Conservation (phyloP, 1,140 invertebrate genomes). For the Bombus breviceps region DNA sequence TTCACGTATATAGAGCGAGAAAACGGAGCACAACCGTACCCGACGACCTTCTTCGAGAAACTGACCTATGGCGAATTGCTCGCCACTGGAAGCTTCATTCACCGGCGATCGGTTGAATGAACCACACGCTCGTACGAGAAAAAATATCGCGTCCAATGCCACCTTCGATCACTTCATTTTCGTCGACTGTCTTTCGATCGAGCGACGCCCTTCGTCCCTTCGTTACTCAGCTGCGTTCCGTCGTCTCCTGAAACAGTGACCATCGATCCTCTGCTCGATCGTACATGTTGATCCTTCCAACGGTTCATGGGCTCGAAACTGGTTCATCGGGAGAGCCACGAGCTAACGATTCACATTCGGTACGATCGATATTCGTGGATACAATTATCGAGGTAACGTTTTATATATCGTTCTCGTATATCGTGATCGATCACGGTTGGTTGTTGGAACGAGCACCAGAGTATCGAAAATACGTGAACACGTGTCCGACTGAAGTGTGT, state of each 20-base stretch:
- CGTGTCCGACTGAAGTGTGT: constrained; percentile 9
- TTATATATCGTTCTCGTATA: too few relatives aligned
- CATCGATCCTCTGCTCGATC: not conserved
- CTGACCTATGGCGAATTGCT: constrained; percentile 73
- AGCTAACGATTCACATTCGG: not conserved
- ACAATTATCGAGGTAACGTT: too few relatives aligned
- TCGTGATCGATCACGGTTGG: too few relatives aligned
- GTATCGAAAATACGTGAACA: constrained; percentile 1
- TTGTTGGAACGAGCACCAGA: not conserved
- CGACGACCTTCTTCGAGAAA: constrained; percentile 61
- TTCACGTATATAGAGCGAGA: not conserved
- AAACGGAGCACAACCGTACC: constrained; percentile 19
- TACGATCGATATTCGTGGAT: not conserved
- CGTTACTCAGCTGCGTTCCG: not conserved
- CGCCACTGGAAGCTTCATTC: constrained; percentile 60
- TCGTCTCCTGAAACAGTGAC: constrained; percentile 15
- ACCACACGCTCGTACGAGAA: not conserved
- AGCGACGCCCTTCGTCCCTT: not conserved
- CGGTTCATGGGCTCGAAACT: not conserved
- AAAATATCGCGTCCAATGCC: not conserved
- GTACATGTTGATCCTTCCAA: not conserved
- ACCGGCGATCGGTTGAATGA: constrained; percentile 44
- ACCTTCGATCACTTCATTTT: constrained; percentile 15
- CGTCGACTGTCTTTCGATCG: not conserved
- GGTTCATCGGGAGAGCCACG: not conserved